Evolutionary conservation across 2,888 invertebrate genomes (phyloP), one percentile per base, ranked within the genome.

Genomic region (Entomobrya proxima): DNA sequence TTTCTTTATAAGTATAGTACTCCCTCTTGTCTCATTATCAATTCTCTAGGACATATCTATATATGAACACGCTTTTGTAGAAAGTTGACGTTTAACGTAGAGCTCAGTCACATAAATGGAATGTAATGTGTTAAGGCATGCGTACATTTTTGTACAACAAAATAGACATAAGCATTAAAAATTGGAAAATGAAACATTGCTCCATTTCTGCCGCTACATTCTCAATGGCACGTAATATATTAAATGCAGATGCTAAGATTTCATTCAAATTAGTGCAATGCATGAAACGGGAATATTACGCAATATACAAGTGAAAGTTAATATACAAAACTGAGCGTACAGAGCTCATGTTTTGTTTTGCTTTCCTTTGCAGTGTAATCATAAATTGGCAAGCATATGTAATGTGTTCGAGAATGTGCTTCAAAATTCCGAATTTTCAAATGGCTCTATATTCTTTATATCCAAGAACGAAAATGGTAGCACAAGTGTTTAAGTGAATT

Each of bases 1-100:
- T 50, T 27, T 35, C 21, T 18, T 30, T n/a, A 3, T 18, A 61
- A 52, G 4, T 78, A 52, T 37, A 75, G 52, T 76, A 37, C 27
- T 75, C 76, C 83, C 83, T 67, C 83, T 76, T 83, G 81, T 82
- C 81, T 82, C 81, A 82, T 82, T 82, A 82, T 82, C 81, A 82
- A 82, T 82, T 82, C 64, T 80, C 80, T 52, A 35, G 69, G 37
- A 64, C 37, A 13, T 37, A 35, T 64, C 64, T 64, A 47, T 77
- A 79, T 52, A 58, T 24, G 37, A 47, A 40, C 75, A 35, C 50
- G 47, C 15, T 40, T 21, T 32, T 3, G 21, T 37, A 21, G 11
- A 64, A 37, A 18, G 37, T 37, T 64, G 64, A 37, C 64, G 37
- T 35, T 64, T 64, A 37, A 18, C 37, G 35, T 18, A 21, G 35